Base-by-base conservation (phyloP, 2,888 invertebrate species). In the Portevinia maculata region DNA sequence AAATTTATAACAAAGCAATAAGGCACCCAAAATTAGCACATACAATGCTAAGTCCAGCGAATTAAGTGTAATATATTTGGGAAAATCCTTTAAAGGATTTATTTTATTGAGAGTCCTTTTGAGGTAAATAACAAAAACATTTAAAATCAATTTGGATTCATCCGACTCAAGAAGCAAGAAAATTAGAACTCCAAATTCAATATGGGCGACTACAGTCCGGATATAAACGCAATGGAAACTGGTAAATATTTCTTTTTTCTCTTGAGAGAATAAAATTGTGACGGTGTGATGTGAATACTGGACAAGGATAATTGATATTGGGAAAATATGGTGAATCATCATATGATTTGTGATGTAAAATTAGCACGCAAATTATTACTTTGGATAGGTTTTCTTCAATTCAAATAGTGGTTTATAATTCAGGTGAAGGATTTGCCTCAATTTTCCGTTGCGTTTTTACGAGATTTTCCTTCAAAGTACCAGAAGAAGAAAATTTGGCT, bases 141-240 rank as follows among this genome's bases (percentile, higher is more conserved):
- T 53, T 11, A n/a, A 62, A 70, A 76, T 70, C 70, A 64, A 71
- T 71, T 37, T 24, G 21, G 24, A 39, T 7, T 53, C 34, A 15
- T 6, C 21, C n/a, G 34, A 69, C 39, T n/a, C 52, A n/a, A 28
- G 46, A 9, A 67, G n/a, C 24, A 4, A 37, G 13, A 28, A 39
- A 13, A 30, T 11, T 11, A 15, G 21, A 48, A 74, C 62, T 11
- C 21, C 50, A 11, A 75, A 81, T 75, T 59, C 81, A 81, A 81
- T 81, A 81, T 81, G 81, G 81, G 81, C 81, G 81, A 81, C 65
- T 76, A 81, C 53, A 76, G 70, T 75, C 70, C 81, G 85, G 86
- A 81, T 46, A 83, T 78, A 13, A 83, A 86, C 84, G 86, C 86
- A 86, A 86, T 87, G 85, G 84, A 88, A 88, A 89, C 88, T 86